Evolutionary conservation across 2,113 vertebrate species (phyloP), one percentile per base, ranked within the genome.

Genomic region (Crotalus horridus): DNA sequence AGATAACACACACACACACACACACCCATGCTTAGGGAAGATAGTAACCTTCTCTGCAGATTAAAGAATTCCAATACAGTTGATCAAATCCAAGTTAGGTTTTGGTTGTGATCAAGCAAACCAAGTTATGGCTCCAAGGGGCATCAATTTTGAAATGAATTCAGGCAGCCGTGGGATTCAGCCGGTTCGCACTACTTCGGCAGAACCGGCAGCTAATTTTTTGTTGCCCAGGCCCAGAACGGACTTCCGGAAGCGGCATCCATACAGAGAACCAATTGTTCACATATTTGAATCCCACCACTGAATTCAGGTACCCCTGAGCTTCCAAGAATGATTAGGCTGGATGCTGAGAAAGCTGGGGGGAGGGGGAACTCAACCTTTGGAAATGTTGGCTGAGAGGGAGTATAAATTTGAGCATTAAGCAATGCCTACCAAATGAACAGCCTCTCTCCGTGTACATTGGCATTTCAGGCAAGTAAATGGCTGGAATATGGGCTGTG

Each of bases 401-500:
- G 10, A 11, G 2, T 53, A 74, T 69, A 64, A 13, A 15, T 61
- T 23, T 87, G 21, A 54, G 29, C 43, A 69, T 23, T 69, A 88
- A 69, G 33, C 13, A 33, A 33, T 3, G 21, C 23, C 26, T 29
- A 87, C 81, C 43, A 5, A 69, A 85, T 74, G 69, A 94, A 93
- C 94, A 81, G 64, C 87, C 6, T 93, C 94, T 95, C 93, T 95
- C 3, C 3, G 92, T 95, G 89, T 95, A 23, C 85, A 90, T 94
- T 96, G 87, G 94, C 97, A 94, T 85, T 7, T 88, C 88, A 90
- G 90, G 93, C 93, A 85, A 96, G 29, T 92, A 93, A 94, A 85
- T 13, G 90, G 94, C 64, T 95, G 92, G 90, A 96, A 96, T 95
- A 92, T 95, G 88, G 87, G 85, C 85, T 94, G 3, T 91, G 90